phyloP scores from a whole-genome alignment of 2,113 vertebrate species.

The Semnopithecus entellus region DNA sequence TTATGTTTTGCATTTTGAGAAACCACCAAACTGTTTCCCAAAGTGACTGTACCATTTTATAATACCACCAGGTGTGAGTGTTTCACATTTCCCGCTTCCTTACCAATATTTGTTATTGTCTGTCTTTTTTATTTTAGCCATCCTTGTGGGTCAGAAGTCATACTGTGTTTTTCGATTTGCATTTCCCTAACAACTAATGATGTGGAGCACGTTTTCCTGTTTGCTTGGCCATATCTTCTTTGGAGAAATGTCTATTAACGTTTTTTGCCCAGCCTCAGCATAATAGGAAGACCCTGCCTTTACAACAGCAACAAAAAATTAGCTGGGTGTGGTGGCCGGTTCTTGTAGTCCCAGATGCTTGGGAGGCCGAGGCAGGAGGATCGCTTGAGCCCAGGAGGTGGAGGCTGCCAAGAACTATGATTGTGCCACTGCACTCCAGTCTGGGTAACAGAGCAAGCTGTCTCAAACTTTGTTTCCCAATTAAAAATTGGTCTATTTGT shows the following conservation, averaged over 20 bases:
- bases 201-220: neutral
- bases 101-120: neutral
- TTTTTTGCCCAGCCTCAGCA: no score
- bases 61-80: neutral
- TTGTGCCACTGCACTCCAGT: no score
- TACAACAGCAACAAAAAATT: no score
- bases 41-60: neutral
- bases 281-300: no score
- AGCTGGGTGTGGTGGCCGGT: no score
- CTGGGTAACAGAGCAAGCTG: no score
- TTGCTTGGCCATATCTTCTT: neutral
- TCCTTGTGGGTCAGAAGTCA: neutral
- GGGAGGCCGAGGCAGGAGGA: no score
- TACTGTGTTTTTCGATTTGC: neutral
- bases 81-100: neutral
- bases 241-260: neutral
- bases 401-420: no score
- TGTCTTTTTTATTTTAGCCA: constrained; percentile 3
- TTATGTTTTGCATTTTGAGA: neutral
- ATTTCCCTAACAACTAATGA: neutral
- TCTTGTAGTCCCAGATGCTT: no score
- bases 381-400: no score
- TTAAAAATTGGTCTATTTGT: neutral
- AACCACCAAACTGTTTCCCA: neutral
- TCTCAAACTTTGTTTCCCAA: no score